These are phyloP conservation scores for Clarias magur DNA, from an alignment of 2,113 vertebrate genomes.

Conservation along the genomic window DNA sequence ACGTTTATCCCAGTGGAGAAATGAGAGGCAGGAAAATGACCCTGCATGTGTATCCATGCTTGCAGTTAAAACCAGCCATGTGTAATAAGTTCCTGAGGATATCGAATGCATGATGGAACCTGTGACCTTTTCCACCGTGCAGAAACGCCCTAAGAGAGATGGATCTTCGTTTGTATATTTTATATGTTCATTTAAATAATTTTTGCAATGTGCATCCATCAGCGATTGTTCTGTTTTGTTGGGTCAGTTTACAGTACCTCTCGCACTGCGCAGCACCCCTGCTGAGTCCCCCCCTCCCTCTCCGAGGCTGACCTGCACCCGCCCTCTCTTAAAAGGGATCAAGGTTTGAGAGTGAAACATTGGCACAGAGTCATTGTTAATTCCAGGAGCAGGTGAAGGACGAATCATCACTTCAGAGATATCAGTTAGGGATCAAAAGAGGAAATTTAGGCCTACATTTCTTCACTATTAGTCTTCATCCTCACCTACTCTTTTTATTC, in stretches of 20 bases:
- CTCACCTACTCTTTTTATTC: constrained; percentile 14
- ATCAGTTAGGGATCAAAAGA: not conserved
- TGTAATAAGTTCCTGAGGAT: constrained; percentile 12
- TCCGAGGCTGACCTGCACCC: constrained; percentile 42
- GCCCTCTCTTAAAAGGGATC: constrained; percentile 63
- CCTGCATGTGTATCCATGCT: not conserved
- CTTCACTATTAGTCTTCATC: not conserved
- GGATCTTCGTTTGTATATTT: not conserved
- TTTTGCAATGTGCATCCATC: not conserved
- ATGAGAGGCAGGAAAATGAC: not conserved
- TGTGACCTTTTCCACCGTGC: constrained; percentile 45
- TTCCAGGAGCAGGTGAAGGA: constrained; percentile 43
- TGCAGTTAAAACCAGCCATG: constrained; percentile 32
- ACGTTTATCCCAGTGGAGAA: not conserved
- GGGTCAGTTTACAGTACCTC: constrained; percentile 18
- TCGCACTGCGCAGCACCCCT: constrained; percentile 51
- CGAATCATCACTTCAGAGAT: constrained; percentile 24
- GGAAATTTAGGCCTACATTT: not conserved
- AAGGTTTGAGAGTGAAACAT: constrained; percentile 68
- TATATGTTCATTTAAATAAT: not conserved
- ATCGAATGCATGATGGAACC: constrained; percentile 24
- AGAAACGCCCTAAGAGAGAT: not conserved
- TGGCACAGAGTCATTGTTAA: constrained; percentile 54
- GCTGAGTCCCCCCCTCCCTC: constrained; percentile 43
- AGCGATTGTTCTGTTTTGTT: not conserved